Percentiles rank a stretch among this genome's conserved stretches.
These are phyloP conservation scores for Drosophila niveifrons DNA, from an alignment of 2,888 invertebrate species.

Conservation along the genomic window DNA sequence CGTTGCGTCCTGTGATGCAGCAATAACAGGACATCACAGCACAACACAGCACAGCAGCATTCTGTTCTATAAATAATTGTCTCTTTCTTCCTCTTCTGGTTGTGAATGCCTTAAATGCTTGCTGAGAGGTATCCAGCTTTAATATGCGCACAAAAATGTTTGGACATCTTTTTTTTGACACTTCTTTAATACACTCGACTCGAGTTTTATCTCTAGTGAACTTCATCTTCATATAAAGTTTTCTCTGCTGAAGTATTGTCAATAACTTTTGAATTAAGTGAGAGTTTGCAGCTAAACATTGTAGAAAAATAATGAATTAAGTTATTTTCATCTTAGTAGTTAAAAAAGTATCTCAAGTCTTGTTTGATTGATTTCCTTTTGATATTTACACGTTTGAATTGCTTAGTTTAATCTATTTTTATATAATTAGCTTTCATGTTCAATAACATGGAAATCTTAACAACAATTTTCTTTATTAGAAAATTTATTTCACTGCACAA, in stretches of 20 bases:
- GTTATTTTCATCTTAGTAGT: no score
- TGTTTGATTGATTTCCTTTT: no score
- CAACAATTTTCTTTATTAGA: background rate
- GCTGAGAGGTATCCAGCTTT: background rate
- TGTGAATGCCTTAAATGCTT: background rate
- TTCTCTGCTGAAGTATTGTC: no score
- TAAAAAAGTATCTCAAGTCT: no score
- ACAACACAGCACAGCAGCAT: background rate
- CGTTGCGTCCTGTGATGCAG: conserved; percentile 1
- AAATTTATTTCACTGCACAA: background rate
- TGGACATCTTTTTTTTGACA: background rate
- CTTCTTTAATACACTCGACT: background rate
- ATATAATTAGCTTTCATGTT: background rate
- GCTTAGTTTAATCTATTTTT: background rate
- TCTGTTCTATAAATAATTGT: conserved; percentile 6
- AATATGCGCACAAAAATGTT: background rate
- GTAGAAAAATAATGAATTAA: no score
- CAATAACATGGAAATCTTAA: background rate
- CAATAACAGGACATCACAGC: background rate
- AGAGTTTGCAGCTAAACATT: no score
- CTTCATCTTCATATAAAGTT: background rate
- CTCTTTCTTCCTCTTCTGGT: background rate
- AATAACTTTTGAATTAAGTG: no score
- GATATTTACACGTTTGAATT: background rate
- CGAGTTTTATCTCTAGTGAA: background rate